Evolutionary conservation across 2,888 invertebrate genomes (phyloP).

Genomic region (Pachydiplax longipennis): DNA sequence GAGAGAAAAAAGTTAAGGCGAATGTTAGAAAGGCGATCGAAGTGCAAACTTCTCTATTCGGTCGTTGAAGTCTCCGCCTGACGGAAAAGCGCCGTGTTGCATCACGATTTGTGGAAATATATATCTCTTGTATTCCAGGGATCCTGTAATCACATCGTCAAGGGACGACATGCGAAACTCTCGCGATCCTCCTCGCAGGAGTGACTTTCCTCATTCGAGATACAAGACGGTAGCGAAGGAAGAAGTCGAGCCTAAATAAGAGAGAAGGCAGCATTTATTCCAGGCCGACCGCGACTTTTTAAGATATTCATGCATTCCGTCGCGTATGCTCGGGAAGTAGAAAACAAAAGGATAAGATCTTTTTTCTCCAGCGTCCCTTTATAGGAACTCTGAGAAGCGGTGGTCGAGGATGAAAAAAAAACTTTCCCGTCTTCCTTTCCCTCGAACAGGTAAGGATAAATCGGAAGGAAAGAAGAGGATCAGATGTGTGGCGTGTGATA

Average conservation of each 20-base stretch:
- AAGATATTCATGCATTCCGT: constrained; percentile 35
- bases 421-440: neutral
- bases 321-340: constrained; percentile 1
- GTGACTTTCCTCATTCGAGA: neutral
- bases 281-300: constrained; percentile 8
- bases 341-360: constrained; percentile 21
- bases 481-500: neutral
- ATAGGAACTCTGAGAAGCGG: neutral
- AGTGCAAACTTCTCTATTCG: no score
- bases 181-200: neutral
- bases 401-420: neutral
- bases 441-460: neutral
- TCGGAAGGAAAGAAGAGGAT: neutral
- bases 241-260: neutral
- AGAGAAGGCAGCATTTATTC: constrained; percentile 22
- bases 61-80: no score
- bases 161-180: no score
- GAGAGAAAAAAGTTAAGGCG: no score
- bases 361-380: constrained; percentile 3
- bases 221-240: neutral
- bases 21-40: no score
- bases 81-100: no score
- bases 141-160: no score
- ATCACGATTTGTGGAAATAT: no score
- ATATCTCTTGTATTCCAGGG: no score